A percentile compares a stretch with the other conserved stretches of the same genome.
Conservation (phyloP, 2,113 vertebrate genomes). For the Coturnix japonica region DNA sequence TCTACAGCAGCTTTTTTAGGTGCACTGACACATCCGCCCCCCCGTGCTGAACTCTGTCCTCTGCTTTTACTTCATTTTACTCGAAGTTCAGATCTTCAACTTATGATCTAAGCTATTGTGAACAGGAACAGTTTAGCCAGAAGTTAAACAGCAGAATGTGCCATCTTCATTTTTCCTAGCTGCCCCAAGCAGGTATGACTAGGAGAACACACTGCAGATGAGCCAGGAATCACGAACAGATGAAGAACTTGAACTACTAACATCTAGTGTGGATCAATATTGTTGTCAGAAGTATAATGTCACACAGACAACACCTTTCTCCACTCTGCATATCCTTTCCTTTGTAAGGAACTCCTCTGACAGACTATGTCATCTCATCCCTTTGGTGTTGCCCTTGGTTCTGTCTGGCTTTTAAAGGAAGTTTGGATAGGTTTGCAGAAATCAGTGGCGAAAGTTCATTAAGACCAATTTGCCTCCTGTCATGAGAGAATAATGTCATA, state of each 20-base stretch:
- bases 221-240: background rate
- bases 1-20: background rate
- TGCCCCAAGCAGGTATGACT: background rate
- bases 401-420: background rate
- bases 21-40: background rate
- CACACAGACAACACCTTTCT: background rate
- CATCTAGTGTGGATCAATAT: background rate
- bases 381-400: background rate
- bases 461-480: background rate
- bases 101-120: background rate
- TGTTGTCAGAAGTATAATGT: background rate
- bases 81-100: background rate
- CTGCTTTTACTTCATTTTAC: background rate
- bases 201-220: background rate
- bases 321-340: background rate
- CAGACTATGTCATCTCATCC: background rate
- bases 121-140: background rate
- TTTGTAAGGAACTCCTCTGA: background rate
- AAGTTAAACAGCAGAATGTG: background rate
- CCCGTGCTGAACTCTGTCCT: background rate
- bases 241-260: background rate
- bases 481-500: background rate
- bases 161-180: background rate
- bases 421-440: background rate
- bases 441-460: background rate